Conservation (phyloP, 2,888 invertebrate genomes). For the Scaeva pyrastri region DNA sequence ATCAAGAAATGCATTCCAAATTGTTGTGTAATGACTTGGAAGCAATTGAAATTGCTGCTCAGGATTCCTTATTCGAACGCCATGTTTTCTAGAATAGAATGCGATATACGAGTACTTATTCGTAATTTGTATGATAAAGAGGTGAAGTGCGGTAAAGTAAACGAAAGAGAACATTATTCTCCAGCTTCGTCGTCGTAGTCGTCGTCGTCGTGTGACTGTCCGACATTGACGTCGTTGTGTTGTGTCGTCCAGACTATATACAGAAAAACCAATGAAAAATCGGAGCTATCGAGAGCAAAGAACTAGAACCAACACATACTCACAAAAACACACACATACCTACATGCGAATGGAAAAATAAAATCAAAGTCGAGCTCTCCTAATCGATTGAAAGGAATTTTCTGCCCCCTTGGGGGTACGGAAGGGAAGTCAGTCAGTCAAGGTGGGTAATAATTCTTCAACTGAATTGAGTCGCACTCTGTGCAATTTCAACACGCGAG, state of each 20-base stretch:
- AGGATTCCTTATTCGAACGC: constrained; percentile 50
- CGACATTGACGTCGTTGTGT: background rate
- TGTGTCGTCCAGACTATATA: constrained; percentile 15
- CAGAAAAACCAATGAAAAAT: constrained; percentile 19
- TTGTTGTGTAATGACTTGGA: constrained; percentile 74
- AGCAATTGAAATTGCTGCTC: constrained; percentile 69
- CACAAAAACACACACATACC: background rate
- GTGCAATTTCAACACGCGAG: constrained; percentile 49
- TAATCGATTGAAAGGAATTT: constrained; percentile 73
- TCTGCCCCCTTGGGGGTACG: constrained; percentile 4
- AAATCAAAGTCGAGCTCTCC: constrained; percentile 49
- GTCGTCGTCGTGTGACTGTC: background rate
- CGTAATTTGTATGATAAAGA: no score
- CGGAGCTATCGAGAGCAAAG: constrained; percentile 19
- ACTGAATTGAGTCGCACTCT: constrained; percentile 46
- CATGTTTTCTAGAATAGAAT: constrained; percentile 21
- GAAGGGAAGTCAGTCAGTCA: constrained; percentile 9
- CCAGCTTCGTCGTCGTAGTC: background rate
- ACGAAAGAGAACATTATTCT: background rate
- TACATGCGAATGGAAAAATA: constrained; percentile 17
- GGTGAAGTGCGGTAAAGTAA: background rate
- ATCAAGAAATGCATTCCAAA: constrained; percentile 73
- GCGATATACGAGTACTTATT: no score
- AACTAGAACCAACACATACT: constrained; percentile 19
- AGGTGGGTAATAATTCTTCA: constrained; percentile 45